phyloP scores from a whole-genome alignment of 2,113 vertebrate genomes.

The Barbus barbus region DNA sequence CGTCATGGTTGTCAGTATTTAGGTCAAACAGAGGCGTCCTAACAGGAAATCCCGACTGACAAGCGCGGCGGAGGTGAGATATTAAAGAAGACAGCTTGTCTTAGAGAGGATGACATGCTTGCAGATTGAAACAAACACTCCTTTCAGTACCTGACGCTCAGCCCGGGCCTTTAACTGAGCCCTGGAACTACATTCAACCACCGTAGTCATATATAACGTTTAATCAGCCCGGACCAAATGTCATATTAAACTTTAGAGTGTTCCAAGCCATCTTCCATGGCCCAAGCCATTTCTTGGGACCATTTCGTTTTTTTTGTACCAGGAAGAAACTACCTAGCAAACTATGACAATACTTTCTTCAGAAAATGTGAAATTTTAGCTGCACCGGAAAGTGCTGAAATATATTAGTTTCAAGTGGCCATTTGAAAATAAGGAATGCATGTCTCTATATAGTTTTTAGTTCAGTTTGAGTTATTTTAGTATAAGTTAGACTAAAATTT shows the following conservation, averaged over 20 bases:
- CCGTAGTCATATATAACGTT: background rate
- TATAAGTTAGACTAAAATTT: too few relatives aligned
- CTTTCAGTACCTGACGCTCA: conserved; percentile 45
- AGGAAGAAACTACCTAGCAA: background rate
- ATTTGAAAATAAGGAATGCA: too few relatives aligned
- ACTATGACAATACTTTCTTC: background rate
- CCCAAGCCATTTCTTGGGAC: background rate
- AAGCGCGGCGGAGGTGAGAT: conserved; percentile 57
- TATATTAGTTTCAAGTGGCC: too few relatives aligned
- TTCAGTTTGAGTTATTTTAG: too few relatives aligned
- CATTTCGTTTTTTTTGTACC: background rate
- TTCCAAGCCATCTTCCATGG: too few relatives aligned
- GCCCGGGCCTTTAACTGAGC: conserved; percentile 38
- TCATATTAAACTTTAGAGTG: too few relatives aligned
- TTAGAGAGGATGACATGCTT: conserved; percentile 54
- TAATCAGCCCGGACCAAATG: too few relatives aligned
- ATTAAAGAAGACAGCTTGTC: conserved; percentile 61
- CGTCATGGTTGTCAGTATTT: conserved; percentile 53
- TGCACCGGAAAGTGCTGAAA: too few relatives aligned
- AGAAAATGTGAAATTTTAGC: too few relatives aligned
- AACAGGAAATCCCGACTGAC: conserved; percentile 58
- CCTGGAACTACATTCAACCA: background rate
- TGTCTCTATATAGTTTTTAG: too few relatives aligned
- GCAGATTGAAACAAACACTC: conserved; percentile 59
- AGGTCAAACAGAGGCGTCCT: conserved; percentile 56